Percentiles rank a stretch among this genome's conserved stretches.
phyloP scores from a whole-genome alignment of 1,140 invertebrate genomes.

The Sminthurinus signatus region DNA sequence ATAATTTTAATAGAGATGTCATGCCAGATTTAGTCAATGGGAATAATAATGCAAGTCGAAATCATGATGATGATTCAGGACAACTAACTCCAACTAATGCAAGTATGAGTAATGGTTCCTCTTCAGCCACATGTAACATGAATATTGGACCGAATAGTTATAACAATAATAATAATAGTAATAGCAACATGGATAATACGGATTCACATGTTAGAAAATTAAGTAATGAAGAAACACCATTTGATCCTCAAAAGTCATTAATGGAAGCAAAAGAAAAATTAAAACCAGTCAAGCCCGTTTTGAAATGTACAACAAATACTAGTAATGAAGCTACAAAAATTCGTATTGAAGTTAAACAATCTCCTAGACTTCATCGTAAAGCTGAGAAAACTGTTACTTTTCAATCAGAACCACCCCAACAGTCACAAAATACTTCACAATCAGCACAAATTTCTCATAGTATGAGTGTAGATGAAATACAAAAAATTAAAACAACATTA shows the following conservation, averaged over 20 bases:
- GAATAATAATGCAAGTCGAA: no score
- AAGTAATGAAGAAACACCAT: not conserved
- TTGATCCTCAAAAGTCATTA: constrained; percentile 34
- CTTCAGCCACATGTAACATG: not conserved
- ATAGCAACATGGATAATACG: constrained; percentile 1
- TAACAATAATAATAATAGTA: no score
- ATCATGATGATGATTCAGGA: constrained; percentile 23
- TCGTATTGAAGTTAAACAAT: constrained; percentile 42
- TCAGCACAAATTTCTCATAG: constrained; percentile 60
- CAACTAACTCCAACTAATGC: constrained; percentile 17
- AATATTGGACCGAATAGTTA: no score
- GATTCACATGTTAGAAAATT: not conserved
- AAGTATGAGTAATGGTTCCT: constrained; percentile 18
- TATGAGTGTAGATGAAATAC: constrained; percentile 79
- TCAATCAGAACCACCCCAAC: constrained; percentile 20
- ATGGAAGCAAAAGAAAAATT: constrained; percentile 37
- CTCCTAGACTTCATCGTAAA: constrained; percentile 33
- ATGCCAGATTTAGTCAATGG: constrained; percentile 25
- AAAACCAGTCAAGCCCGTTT: constrained; percentile 32
- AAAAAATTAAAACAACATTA: constrained; percentile 68
- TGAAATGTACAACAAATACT: constrained; percentile 20
- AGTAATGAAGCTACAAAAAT: constrained; percentile 27
- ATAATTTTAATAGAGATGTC: constrained; percentile 14
- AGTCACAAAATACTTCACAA: not conserved
- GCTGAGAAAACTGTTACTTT: constrained; percentile 42